Base-by-base conservation (phyloP, 2,113 vertebrate species). In the Thamnaconus septentrionalis region DNA sequence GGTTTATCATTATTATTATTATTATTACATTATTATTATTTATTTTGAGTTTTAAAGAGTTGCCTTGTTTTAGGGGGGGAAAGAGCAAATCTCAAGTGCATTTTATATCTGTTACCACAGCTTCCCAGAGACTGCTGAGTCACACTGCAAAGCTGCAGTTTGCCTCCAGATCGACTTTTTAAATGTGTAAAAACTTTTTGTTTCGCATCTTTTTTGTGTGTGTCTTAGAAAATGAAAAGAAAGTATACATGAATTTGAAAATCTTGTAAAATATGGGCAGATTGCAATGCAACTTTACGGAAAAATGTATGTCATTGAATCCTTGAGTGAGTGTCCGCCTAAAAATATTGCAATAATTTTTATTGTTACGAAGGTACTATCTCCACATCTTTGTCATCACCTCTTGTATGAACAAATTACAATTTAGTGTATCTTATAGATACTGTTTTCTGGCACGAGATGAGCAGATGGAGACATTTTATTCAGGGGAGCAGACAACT, bases 401-500 rank as follows among this genome's bases (percentile, higher is more conserved):
- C 77, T 79, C 66, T 85, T 87, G 78, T 87, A 73, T 85, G 86
- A 90, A 78, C 82, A 87, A 78, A 88, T 81, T 77, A 81, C 85
- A 92, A 92, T 94, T 91, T 93, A 93, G 93, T 97, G 96, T 98
- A 96, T 98, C 94, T 97, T 94, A 96, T 98, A 98, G 95, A 97
- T 98, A 96, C 95, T 94, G 88, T 91, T 91, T 87, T 93, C 89
- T 93, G 92, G 91, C 94, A 94, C 92, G 91, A 93, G 92, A 90
- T 92, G 84, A 93, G 87, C 92, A 93, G 92, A 92, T 94, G 90
- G 88, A 93, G 92, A 80, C 88, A 84, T 91, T 95, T 98, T 95
- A 96, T 94, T 93, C 93, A 92, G 91, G 92, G 92, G 87, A 92
- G 92, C 85, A 87, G 90, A 89, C 84, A 92, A 92, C 90, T 89